Conservation (phyloP, 2,888 invertebrate species). For the Hermaeophaga mercurialis region DNA sequence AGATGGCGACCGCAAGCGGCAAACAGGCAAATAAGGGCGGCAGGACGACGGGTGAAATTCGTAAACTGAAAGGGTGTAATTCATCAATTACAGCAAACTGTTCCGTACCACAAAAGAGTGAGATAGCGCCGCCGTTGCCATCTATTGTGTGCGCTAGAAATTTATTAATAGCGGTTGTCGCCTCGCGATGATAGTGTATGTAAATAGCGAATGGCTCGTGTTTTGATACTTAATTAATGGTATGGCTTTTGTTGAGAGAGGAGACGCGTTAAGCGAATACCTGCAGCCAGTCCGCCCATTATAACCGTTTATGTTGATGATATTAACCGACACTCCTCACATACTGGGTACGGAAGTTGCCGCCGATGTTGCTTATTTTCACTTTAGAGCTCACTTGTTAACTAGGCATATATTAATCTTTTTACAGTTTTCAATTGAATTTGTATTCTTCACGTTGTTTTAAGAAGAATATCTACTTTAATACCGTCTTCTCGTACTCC, state of each 20-base stretch:
- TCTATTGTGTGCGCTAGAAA: constrained; percentile 21
- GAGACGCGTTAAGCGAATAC: constrained; percentile 7
- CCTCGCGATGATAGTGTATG: constrained; percentile 18
- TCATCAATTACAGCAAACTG: constrained; percentile 16
- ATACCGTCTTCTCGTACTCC: too few species aligned
- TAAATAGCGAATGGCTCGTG: constrained; percentile 23
- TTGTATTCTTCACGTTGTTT: too few species aligned
- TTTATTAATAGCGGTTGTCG: constrained; percentile 26
- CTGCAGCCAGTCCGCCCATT: not conserved
- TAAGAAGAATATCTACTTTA: too few species aligned
- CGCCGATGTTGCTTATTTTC: too few species aligned
- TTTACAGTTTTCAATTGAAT: too few species aligned
- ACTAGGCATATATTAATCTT: too few species aligned
- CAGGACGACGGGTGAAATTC: not conserved
- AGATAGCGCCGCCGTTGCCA: constrained; percentile 22
- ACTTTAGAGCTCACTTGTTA: not conserved
- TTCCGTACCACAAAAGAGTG: constrained; percentile 17
- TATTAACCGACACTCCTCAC: constrained; percentile 1
- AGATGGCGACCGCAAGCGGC: constrained; percentile 14
- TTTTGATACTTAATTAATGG: constrained; percentile 24
- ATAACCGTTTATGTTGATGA: constrained; percentile 9
- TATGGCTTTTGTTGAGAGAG: constrained; percentile 12
- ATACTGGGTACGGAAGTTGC: not conserved
- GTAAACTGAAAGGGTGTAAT: constrained; percentile 10
- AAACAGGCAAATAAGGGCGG: constrained; percentile 1